Percentiles rank a stretch among this genome's conserved stretches.
Evolutionary conservation across 2,888 invertebrate genomes (phyloP).

Genomic region (Scaptomyza reducta): DNA sequence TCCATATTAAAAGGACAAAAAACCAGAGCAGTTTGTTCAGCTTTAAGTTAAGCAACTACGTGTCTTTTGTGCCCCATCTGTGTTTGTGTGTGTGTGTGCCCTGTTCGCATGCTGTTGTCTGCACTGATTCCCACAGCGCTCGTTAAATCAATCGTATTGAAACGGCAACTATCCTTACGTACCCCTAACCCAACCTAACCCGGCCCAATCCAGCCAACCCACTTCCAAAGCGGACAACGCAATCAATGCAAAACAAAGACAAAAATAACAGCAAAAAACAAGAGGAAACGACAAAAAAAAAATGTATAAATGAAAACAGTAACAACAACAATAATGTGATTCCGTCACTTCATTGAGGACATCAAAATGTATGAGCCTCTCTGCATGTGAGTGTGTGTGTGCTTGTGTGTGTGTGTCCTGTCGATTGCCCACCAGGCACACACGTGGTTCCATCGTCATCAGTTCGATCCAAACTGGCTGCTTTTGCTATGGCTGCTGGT

Average conservation of each 20-base stretch:
- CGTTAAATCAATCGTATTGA: slow-evolving; percentile 75
- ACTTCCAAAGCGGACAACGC: slow-evolving; percentile 67
- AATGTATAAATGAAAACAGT: not conserved
- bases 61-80: slow-evolving; percentile 37
- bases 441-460: slow-evolving; percentile 63
- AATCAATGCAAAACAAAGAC: slow-evolving; percentile 74
- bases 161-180: slow-evolving; percentile 57
- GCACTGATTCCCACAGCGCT: slow-evolving; percentile 74
- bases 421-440: slow-evolving; percentile 69
- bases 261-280: not conserved
- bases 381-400: slow-evolving; percentile 6
- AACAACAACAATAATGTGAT: slow-evolving; percentile 55
- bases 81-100: slow-evolving; percentile 17
- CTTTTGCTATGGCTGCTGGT: slow-evolving; percentile 44
- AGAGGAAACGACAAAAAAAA: slow-evolving; percentile 4
- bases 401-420: slow-evolving; percentile 17
- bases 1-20: slow-evolving; percentile 23
- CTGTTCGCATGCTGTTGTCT: slow-evolving; percentile 42
- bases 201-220: not conserved
- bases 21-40: slow-evolving; percentile 71
- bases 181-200: slow-evolving; percentile 8
- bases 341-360: slow-evolving; percentile 78
- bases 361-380: slow-evolving; percentile 74
- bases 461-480: slow-evolving; percentile 44
- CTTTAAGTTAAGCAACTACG: slow-evolving; percentile 71